Conservation (phyloP, 2,113 vertebrate species). For the Psephotus haematonotus region DNA sequence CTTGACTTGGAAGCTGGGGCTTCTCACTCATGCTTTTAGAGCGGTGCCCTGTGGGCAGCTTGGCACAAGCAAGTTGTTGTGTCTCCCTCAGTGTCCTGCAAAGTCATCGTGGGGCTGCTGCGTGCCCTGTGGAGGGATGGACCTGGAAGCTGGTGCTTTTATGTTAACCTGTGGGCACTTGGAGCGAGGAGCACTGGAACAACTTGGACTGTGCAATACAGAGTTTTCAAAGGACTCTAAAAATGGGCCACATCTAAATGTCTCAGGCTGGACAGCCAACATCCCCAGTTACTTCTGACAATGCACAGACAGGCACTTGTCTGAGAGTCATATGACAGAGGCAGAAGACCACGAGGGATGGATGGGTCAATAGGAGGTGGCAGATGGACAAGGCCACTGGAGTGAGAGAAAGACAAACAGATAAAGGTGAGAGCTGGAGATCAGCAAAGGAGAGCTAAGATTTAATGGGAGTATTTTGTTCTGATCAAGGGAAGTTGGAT, state of each 20-base stretch:
- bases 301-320: too few relatives aligned
- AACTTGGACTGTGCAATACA: not conserved
- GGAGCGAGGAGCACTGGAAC: not conserved
- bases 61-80: not conserved
- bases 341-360: not conserved
- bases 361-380: not conserved
- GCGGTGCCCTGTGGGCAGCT: accelerated
- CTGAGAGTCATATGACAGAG: not conserved
- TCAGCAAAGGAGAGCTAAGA: not conserved
- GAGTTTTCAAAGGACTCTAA: not conserved
- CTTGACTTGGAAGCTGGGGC: not conserved
- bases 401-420: not conserved
- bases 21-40: accelerated
- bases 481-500: not conserved
- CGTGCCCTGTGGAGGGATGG: not conserved
- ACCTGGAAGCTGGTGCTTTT: not conserved
- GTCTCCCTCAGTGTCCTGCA: not conserved
- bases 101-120: not conserved
- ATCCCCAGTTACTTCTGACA: not conserved
- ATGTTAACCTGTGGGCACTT: too few relatives aligned
- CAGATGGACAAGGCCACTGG: not conserved
- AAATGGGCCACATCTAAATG: not conserved
- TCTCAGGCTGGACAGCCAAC: not conserved
- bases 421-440: not conserved
- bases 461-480: not conserved